Conservation (phyloP, 2,113 vertebrate species). For the Petrocephalus microphthalmus region DNA sequence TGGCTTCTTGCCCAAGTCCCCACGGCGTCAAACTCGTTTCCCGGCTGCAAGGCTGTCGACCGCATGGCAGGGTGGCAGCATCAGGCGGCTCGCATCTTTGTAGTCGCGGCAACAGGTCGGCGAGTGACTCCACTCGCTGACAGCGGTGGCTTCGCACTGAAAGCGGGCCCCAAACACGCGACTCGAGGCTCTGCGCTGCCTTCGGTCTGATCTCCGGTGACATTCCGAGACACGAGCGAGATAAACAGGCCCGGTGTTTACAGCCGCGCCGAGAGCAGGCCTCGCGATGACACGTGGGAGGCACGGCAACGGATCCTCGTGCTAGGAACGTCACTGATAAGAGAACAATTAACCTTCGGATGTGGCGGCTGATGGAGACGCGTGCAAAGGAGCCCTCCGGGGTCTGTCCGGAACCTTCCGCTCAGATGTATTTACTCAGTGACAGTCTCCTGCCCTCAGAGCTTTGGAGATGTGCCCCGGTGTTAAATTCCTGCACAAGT, state of each 20-base stretch:
- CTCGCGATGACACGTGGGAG: background rate
- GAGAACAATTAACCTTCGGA: conserved; percentile 19
- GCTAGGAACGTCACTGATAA: background rate
- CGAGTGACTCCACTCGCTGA: background rate
- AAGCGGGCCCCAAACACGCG: background rate
- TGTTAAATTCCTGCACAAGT: background rate
- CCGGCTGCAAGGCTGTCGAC: background rate
- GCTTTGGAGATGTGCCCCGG: background rate
- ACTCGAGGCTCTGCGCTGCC: background rate
- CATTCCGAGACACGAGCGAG: background rate
- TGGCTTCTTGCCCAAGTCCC: background rate
- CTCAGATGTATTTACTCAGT: conserved; percentile 12
- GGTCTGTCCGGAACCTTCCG: background rate
- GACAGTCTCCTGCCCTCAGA: background rate
- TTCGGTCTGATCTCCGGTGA: background rate
- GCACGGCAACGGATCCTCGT: background rate
- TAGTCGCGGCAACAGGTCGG: background rate
- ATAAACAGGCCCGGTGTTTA: background rate
- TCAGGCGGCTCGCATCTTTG: background rate
- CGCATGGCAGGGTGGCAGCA: background rate
- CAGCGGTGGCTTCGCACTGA: background rate
- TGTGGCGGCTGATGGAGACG: background rate
- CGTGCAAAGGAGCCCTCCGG: too few species aligned
- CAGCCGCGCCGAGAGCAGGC: background rate
- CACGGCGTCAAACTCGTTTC: background rate